Base-by-base conservation (phyloP, 2,113 vertebrate species). In the Gambusia holbrooki region DNA sequence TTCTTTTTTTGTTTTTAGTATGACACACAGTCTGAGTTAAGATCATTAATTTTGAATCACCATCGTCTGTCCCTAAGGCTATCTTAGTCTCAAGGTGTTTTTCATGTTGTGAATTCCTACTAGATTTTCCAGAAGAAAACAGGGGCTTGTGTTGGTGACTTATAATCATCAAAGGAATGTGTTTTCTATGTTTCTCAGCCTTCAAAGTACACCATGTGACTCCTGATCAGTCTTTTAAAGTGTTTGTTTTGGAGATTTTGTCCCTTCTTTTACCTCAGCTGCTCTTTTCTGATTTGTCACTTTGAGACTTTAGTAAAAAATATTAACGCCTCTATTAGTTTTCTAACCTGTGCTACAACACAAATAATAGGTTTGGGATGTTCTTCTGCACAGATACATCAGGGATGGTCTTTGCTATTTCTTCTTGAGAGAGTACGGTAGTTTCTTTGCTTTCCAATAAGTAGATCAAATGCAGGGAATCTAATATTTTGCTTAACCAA, bases 361-460 rank as follows among this genome's bases (percentile, higher is more conserved):
- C 25, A 64, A 33, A 75, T 40, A 65, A 61, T 35, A 45, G 1
- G 9, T 15, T 33, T 3, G 2, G 15, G 48, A 28, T 5, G 7
- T 58, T 58, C 22, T 25, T 58, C 51, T 58, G 51, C 51, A 19
- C 17, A 17, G 45, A 54, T 12, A 35, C 37, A 69, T 64, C 73
- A 35, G 63, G 58, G 9, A 37, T 58, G 14, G 32, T 60, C 58
- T 33, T 30, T 75, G 60, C 62, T 68, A 63, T 69, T 87, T 67
- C 77, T 40, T 71, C 76, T 48, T 69, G 30, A 12, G 45, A 87
- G 72, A 87, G 80, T 27, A 27, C 27, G 27, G 27, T 68, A 58
- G 69, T 66, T 45, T 58, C 76, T 86, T 87, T 89, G 82, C 71
- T 73, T 62, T 83, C 71, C 7, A 77, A 67, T 37, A 65, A 37